Conservation (phyloP, 2,113 vertebrate species). For the Tangachromis dhanisi region DNA sequence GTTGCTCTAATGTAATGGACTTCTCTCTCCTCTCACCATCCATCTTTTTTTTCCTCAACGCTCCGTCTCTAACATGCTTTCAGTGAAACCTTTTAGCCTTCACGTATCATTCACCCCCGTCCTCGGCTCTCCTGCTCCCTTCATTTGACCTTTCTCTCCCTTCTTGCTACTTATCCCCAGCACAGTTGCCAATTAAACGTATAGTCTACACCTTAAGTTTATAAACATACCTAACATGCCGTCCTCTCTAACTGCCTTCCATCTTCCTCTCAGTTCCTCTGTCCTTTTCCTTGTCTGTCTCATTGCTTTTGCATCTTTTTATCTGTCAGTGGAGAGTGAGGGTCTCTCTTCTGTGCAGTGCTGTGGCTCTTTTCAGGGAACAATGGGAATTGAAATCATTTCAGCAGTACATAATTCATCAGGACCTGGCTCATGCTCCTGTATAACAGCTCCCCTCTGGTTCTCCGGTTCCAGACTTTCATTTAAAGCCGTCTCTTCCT, state of each 20-base stretch:
- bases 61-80: not conserved
- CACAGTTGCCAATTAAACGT: not conserved
- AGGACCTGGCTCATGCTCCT: not conserved
- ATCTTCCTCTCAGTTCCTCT: not conserved
- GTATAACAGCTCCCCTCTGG: not conserved
- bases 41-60: not conserved
- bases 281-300: not conserved
- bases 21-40: not conserved
- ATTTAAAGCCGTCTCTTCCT: not conserved
- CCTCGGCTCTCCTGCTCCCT: not conserved
- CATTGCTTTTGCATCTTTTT: not conserved
- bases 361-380: slow-evolving; percentile 14
- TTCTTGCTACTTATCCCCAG: not conserved
- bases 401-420: slow-evolving; percentile 45
- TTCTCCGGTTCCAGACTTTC: not conserved
- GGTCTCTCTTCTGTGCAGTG: slow-evolving; percentile 8
- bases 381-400: slow-evolving; percentile 44
- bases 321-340: not conserved
- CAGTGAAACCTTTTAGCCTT: not conserved
- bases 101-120: not conserved
- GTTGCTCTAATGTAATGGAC: not conserved
- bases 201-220: not conserved
- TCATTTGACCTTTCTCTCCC: not conserved
- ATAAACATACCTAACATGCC: not conserved
- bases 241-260: not conserved